Base-by-base conservation (phyloP, 2,888 invertebrate genomes). In the Laspeyria flexula region DNA sequence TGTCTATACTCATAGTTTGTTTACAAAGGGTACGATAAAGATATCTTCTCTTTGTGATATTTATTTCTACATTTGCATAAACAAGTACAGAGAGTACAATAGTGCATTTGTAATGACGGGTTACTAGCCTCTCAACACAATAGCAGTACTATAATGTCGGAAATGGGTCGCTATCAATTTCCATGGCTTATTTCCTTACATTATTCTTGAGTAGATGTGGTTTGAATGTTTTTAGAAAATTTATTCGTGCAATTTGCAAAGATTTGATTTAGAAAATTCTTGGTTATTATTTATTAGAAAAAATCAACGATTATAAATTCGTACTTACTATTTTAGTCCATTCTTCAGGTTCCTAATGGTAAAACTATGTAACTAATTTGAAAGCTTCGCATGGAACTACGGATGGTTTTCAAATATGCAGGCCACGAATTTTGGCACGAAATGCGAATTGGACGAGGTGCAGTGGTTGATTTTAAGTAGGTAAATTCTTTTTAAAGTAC, bases 111-210 rank as follows among this genome's bases (percentile, higher is more conserved):
- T 15, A 18, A 31, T 25, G 16, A 25, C 12, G 44, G 37, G 31
- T 43, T 43, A 27, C 13, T 43, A 13, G 18, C 49, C 43, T 39
- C 9, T 43, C 34, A 42, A 33, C 35, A 42, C 46, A 46, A 34
- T 48, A 23, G 30, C 30, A 15, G 37, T 37, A 21, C 25, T 42
- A 10, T 40, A 40, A 40, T 29, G 29, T 40, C 40, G 40, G n/a
- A 40, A 40, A 25, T 39, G 11, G 30, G 30, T 31, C 39, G 38
- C 37, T 37, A 48, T 37, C 34, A 47, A 37, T 29, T 11, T 30
- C 12, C 5, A 45, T 6, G 23, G 31, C 9, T 33, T 11, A 45
- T 47, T 47, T 47, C 30, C 41, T 34, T 18, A 29, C n/a, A 34
- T 18, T 18, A 12, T 37, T 37, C 16, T 15, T 34, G 10, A 10